Percentiles rank a stretch among this genome's conserved stretches.
These are phyloP conservation scores for Xenus cinereus DNA, from an alignment of 2,113 vertebrate genomes.

Conservation along the genomic window DNA sequence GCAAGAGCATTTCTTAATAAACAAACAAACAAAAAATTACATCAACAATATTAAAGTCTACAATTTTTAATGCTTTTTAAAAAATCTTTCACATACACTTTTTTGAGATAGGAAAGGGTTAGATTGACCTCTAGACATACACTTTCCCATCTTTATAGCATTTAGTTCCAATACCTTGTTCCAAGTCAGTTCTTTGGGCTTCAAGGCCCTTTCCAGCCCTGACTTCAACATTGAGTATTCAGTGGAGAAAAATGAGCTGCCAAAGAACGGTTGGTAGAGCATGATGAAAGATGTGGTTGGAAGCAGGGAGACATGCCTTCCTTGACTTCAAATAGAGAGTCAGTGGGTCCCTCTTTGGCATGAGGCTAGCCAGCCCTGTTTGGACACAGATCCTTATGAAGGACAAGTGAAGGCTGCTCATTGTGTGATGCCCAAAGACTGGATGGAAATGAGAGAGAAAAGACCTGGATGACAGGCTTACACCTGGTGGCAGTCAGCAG, in stretches of 20 bases:
- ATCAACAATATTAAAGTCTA: background rate
- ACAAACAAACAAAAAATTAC: background rate
- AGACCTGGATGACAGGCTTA: background rate
- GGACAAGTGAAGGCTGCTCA: background rate
- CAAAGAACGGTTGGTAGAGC: background rate
- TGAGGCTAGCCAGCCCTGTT: background rate
- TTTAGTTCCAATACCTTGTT: background rate
- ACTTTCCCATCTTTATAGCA: background rate
- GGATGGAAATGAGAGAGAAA: background rate
- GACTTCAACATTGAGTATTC: background rate
- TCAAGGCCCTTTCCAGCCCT: background rate
- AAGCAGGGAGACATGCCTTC: background rate
- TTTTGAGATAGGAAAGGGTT: background rate
- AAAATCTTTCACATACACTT: background rate
- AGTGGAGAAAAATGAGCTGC: background rate
- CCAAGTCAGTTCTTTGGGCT: background rate
- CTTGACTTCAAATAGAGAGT: background rate
- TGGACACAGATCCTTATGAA: background rate
- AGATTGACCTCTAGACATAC: background rate
- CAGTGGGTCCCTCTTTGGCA: too few relatives aligned
- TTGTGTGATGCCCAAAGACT: background rate
- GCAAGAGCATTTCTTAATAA: background rate
- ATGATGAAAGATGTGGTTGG: accelerated
- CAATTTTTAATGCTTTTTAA: background rate
- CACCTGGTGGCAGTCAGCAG: background rate